phyloP scores from a whole-genome alignment of 2,888 invertebrate genomes.

The Athalia circularis region DNA sequence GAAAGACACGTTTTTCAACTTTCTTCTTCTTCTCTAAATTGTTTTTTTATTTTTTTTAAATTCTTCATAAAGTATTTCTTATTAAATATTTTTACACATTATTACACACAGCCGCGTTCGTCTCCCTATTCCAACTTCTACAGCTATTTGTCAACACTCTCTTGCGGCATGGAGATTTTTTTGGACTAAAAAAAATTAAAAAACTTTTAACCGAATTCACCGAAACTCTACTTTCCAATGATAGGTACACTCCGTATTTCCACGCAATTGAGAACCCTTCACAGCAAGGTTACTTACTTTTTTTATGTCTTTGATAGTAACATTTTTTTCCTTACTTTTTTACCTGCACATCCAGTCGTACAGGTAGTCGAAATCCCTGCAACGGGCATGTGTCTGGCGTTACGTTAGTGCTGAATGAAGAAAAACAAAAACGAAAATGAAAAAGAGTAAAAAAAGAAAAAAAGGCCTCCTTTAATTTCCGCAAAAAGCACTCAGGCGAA shows the following conservation, averaged over 20 bases:
- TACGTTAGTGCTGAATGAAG: not conserved
- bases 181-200: not conserved
- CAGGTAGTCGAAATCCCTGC: too few species aligned
- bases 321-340: not conserved
- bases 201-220: not conserved
- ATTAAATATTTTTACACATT: not conserved
- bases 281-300: not conserved
- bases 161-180: too few species aligned
- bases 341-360: not conserved
- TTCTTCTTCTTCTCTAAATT: not conserved
- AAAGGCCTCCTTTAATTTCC: slow-evolving; percentile 51
- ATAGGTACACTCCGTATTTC: not conserved
- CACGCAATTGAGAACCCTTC: not conserved
- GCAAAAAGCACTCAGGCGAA: slow-evolving; percentile 48
- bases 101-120: too few species aligned
- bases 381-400: too few species aligned
- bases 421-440: slow-evolving; percentile 12
- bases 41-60: slow-evolving; percentile 12
- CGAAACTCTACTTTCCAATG: not conserved
- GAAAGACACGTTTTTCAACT: slow-evolving; percentile 16
- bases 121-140: too few species aligned
- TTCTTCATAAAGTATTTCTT: slow-evolving; percentile 19
- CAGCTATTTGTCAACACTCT: too few species aligned
- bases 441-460: slow-evolving; percentile 5
- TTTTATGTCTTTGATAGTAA: not conserved